Base-by-base conservation (phyloP, 2,113 vertebrate genomes). In the Peromyscus polionotus region DNA sequence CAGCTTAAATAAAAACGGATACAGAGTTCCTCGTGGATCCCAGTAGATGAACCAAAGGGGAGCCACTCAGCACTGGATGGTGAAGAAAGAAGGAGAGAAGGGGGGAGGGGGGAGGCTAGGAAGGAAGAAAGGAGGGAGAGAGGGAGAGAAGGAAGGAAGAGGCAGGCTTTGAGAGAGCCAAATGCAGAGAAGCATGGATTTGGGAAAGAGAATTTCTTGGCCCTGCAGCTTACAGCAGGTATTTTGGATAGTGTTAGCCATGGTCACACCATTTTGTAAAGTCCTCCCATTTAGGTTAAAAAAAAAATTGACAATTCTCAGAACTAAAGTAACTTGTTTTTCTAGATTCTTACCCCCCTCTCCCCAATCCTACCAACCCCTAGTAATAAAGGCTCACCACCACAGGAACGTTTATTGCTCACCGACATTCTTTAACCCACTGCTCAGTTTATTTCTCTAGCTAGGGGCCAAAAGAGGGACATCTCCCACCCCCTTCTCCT, bases 71-170 rank as follows among this genome's bases (percentile, higher is more conserved):
- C 42, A 63, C 6, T 63, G 42, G 61, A 36, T 84, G 42, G n/a
- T 48, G 19, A 87, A 42, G 48, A 59, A 31, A 9, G 42, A n/a
- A 7, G 31, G 8, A 17, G n/a, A 42, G 48, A 59, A 9, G 42
- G 45, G 31, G 8, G 11, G 1, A 45, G 16, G 16, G 2, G 16
- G 22, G 14, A 1, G 6, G 4, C 26, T 4, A 26, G 14, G 33
- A 1, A 39, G 51, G n/a, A 20, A 39, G 24, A 14, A 88, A 42
- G 51, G n/a, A 20, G 12, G 20, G 13, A 3, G n/a, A 2, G n/a
- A 20, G 7, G 12, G 4, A 6, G n/a, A 2, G 51, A 22, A 12
- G 31, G 19, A 8, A 59, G n/a, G 26, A 39, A 48, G 57, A 39
- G 3, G 84, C 57, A 39, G 70, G 54, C 61, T 59, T 65, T 39